Percentiles rank a stretch among this genome's conserved stretches.
Evolutionary conservation across 2,888 invertebrate genomes (phyloP).

Genomic region (Sussaba pulchella): DNA sequence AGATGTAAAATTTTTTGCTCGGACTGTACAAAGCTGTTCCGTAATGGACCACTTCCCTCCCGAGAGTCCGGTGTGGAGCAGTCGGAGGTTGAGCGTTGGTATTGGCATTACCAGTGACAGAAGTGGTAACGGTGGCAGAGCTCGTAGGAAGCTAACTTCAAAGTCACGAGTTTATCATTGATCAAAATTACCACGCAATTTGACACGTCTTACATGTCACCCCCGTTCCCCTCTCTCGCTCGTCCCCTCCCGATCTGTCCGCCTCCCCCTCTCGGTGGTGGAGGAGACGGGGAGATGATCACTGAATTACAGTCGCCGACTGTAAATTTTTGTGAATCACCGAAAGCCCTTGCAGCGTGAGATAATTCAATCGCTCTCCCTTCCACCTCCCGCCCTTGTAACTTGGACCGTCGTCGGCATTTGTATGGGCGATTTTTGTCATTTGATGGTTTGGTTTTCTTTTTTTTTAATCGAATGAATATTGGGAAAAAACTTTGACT

Average conservation of each 20-base stretch:
- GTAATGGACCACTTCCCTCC: slow-evolving; percentile 83
- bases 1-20: slow-evolving; percentile 74
- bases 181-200: slow-evolving; percentile 82
- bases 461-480: too few relatives aligned
- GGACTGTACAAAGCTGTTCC: slow-evolving; percentile 82
- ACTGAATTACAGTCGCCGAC: slow-evolving; percentile 47
- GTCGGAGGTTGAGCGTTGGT: slow-evolving; percentile 51
- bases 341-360: slow-evolving; percentile 37
- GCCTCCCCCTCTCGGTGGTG: background rate
- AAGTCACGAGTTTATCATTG: slow-evolving; percentile 84
- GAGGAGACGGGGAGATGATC: background rate
- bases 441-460: too few relatives aligned
- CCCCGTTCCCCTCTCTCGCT: slow-evolving; percentile 14
- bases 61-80: slow-evolving; percentile 72
- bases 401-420: too few relatives aligned
- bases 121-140: slow-evolving; percentile 64
- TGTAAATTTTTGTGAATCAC: slow-evolving; percentile 61
- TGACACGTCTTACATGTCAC: slow-evolving; percentile 74
- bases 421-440: slow-evolving; percentile 13
- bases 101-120: slow-evolving; percentile 20
- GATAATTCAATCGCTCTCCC: background rate
- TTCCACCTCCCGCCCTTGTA: background rate
- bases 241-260: background rate
- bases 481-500: too few relatives aligned
- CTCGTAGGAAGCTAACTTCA: slow-evolving; percentile 83